These are phyloP conservation scores for Chrysoperla carnea DNA, from an alignment of 1,140 invertebrate species.

Conservation along the genomic window DNA sequence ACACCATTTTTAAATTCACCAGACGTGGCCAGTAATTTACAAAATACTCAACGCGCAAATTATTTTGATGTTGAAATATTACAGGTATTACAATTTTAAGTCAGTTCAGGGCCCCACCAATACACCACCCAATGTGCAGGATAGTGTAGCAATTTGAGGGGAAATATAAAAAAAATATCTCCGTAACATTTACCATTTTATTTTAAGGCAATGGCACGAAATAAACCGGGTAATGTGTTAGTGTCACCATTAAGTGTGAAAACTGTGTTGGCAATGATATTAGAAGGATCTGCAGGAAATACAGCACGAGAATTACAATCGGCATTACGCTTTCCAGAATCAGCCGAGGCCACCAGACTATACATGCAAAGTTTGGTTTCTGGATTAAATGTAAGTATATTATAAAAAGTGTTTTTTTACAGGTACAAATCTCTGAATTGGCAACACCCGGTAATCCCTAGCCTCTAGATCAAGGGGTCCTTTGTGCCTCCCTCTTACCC, in stretches of 20 bases:
- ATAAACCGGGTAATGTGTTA: slow-evolving; percentile 9
- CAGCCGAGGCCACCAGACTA: slow-evolving; percentile 11
- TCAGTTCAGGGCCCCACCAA: too few relatives aligned
- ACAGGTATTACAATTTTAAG: slow-evolving; percentile 2
- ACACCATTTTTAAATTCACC: too few relatives aligned
- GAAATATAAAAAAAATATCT: too few relatives aligned
- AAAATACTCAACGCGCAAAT: too few relatives aligned
- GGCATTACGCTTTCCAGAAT: slow-evolving; percentile 17
- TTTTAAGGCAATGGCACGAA: slow-evolving; percentile 12
- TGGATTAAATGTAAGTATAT: slow-evolving; percentile 19
- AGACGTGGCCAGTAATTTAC: too few relatives aligned
- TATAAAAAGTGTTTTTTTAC: background rate
- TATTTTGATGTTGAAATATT: too few relatives aligned
- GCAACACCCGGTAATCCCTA: too few relatives aligned
- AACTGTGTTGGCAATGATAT: slow-evolving; percentile 26
- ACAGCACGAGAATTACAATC: slow-evolving; percentile 21
- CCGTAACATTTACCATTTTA: too few relatives aligned
- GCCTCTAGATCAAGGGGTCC: too few relatives aligned
- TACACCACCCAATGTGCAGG: too few relatives aligned
- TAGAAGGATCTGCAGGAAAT: slow-evolving; percentile 24
- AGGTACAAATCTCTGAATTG: background rate
- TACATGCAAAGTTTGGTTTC: slow-evolving; percentile 18
- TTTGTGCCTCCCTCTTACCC: too few relatives aligned
- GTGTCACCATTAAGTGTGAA: slow-evolving; percentile 30
- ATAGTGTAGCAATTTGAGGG: too few relatives aligned